These are phyloP conservation scores for Tetrao urogallus DNA, from an alignment of 2,113 vertebrate species.

Conservation along the genomic window DNA sequence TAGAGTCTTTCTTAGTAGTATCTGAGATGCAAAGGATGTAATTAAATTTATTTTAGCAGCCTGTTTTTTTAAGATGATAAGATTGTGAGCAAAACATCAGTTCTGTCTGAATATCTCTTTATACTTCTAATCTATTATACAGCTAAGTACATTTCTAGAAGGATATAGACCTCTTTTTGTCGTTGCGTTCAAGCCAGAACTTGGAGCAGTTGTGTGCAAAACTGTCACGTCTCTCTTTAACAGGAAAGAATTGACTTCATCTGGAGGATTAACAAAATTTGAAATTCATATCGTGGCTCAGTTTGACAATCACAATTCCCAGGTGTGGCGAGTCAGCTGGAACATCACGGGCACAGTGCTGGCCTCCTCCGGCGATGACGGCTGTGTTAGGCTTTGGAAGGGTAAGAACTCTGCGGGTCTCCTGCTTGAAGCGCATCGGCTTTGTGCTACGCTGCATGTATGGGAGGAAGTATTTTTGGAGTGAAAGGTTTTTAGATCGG, in stretches of 20 bases:
- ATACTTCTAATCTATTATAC: not conserved
- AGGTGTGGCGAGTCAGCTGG: conserved; percentile 98
- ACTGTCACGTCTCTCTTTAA: conserved; percentile 37
- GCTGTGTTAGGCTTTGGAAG: conserved; percentile 98
- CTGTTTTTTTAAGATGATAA: not conserved
- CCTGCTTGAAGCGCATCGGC: not conserved
- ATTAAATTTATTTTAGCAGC: not conserved
- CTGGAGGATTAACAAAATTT: conserved; percentile 92
- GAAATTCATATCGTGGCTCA: conserved; percentile 95
- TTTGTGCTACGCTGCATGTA: not conserved
- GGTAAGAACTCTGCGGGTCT: conserved; percentile 76
- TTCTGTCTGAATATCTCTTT: not conserved
- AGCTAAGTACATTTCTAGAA: not conserved
- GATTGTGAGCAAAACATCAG: not conserved
- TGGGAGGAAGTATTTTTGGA: not conserved
- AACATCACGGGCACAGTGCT: conserved; percentile 97
- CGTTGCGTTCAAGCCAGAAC: not conserved
- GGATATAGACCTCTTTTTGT: not conserved
- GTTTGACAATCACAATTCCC: conserved; percentile 98
- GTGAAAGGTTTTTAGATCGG: not conserved
- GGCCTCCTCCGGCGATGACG: conserved; percentile 97
- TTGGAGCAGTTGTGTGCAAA: not conserved
- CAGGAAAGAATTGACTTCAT: conserved; percentile 90
- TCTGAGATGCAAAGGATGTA: not conserved
- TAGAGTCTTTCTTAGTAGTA: not conserved